Base-by-base conservation (phyloP, 2,113 vertebrate species). In the Lates calcarifer region DNA sequence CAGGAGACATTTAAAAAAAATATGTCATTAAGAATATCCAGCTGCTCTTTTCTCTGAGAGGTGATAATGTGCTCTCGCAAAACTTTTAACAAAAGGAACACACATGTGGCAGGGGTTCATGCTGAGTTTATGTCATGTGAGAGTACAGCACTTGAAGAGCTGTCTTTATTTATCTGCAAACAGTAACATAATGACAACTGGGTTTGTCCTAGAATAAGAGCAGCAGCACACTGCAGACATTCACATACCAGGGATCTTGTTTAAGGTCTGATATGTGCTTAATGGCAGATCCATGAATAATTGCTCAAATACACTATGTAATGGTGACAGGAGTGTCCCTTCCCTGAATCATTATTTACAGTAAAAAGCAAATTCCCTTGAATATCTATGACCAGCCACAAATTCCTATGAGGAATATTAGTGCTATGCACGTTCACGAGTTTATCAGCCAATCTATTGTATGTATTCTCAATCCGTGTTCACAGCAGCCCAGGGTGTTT, bases 361-460 rank as follows among this genome's bases (percentile, higher is more conserved):
- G 41, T 77, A 37, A 62, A 55, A 68, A 72, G 49, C 35, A 82
- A 84, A 88, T 84, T 70, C 79, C 81, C 29, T 8, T 64, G 76
- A 73, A 78, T 41, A 81, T 83, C 77, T 78, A 68, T 7, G 55
- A 75, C 70, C 73, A 79, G 29, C 58, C 33, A 57, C 63, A 77
- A 72, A 86, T 79, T 83, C 75, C 49, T 80, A 43, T 55, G 73
- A 90, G 83, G 33, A 72, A 74, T 68, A 83, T 75, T 47, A 69
- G 69, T 12, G 45, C 67, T 35, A 17, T 37, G 53, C 68, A 81
- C 22, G 65, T 66, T 82, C 64, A 64, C 45, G 58, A 69, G 70
- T 88, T 88, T 85, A 92, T 92, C 82, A 86, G 84, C 57, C 37
- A 70, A 82, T 92, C 89, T 85, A 74, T 77, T 81, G 74, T 81